phyloP scores from a whole-genome alignment of 2,888 invertebrate genomes.

The Clanis bilineata region DNA sequence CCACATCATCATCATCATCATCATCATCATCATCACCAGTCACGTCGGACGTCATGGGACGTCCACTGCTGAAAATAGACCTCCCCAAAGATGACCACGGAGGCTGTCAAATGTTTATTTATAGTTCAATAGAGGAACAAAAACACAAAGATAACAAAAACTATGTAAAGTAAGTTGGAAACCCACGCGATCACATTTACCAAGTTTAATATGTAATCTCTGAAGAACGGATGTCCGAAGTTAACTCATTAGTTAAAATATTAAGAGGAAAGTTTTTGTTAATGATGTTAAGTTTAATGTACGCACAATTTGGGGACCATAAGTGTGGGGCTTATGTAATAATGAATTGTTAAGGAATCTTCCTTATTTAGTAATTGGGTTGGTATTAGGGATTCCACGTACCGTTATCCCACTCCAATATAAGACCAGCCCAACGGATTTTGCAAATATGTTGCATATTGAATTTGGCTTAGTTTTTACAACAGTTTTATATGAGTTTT shows the following conservation, averaged over 20 bases:
- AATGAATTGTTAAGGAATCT: not conserved
- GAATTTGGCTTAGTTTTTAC: too few species aligned
- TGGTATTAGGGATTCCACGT: not conserved
- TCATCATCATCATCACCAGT: too few species aligned
- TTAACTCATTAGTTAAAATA: constrained; percentile 68
- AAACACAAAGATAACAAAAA: too few species aligned
- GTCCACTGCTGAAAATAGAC: too few species aligned
- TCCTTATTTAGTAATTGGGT: not conserved
- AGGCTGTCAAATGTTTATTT: too few species aligned
- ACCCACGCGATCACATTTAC: not conserved
- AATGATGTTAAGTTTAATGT: constrained; percentile 62
- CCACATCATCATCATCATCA: too few species aligned
- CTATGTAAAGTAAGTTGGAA: not conserved
- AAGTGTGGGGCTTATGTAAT: constrained; percentile 19
- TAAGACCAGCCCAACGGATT: too few species aligned
- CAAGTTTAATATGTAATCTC: constrained; percentile 49
- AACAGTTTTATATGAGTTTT: too few species aligned
- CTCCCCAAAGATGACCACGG: too few species aligned
- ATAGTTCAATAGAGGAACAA: not conserved
- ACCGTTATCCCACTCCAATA: too few species aligned
- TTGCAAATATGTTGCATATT: too few species aligned
- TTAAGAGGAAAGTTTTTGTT: constrained; percentile 72
- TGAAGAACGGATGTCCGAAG: constrained; percentile 52
- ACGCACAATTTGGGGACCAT: constrained; percentile 38
- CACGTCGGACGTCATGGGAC: too few species aligned